Base-by-base conservation (phyloP, 2,113 vertebrate genomes). In the Anthoscopus minutus region DNA sequence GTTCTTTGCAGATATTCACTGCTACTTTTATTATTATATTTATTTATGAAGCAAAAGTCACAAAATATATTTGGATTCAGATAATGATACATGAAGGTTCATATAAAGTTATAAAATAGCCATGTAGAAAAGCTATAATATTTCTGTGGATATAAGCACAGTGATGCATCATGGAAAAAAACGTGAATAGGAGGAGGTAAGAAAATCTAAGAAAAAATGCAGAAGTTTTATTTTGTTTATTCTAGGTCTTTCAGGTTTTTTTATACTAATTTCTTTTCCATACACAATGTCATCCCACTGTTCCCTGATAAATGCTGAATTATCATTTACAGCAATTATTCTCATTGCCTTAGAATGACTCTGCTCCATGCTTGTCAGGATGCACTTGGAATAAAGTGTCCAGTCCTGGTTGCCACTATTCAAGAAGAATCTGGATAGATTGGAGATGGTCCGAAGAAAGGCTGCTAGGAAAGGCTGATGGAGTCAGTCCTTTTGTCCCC, bases 321-420 rank as follows among this genome's bases (percentile, higher is more conserved):
- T 61, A 37, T 27, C 5, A 18, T 77, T 82, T 80, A 21, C 22
- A 65, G 28, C 17, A 82, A 48, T 25, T 35, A 22, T 51, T 76
- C 72, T 9, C 7, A 25, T 64, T 90, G 58, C 18, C 17, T 77
- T 44, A 77, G 19, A 51, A 54, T 64, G 6, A 53, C 12, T 45
- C 28, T 35, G 33, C 31, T 74, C 28, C 4, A 2, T 1, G 0
- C 4, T 37, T 57, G 9, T 54, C 6, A 58, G 38, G 13, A 25
- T 64, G 12, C 1, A 42, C 7, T 12, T 65, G 30, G 27, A 56
- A 21, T 38, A 42, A 1, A 14, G 4, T 35, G 9, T 23, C 37
- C 30, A 47, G 23, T 69, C 77, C 30, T 58, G 40, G 28, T 57
- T 15, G 24, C 24, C 20, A 19, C 6, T n/a, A 6, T 13, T 64